Evolutionary conservation across 2,113 vertebrate species (phyloP).

Genomic region (Dromas ardeola): DNA sequence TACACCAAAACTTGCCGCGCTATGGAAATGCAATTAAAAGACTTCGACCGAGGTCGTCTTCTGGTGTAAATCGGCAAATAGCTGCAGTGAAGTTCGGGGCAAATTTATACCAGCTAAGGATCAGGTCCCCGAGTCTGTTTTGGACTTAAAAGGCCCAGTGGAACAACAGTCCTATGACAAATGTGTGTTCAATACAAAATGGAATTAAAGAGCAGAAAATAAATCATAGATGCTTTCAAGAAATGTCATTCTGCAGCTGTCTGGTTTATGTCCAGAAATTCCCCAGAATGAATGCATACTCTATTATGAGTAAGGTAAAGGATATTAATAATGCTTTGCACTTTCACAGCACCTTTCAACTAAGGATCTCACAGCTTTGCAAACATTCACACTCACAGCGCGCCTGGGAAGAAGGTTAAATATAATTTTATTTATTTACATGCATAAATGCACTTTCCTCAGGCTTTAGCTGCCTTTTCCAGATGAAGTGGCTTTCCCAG

Average conservation of each 20-base stretch:
- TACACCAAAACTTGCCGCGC: background rate
- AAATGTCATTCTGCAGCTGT: slow-evolving; percentile 63
- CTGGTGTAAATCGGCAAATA: slow-evolving; percentile 40
- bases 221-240: slow-evolving; percentile 72
- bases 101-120: background rate
- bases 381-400: background rate
- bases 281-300: slow-evolving; percentile 34
- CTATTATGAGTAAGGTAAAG: slow-evolving; percentile 50
- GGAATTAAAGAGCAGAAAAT: slow-evolving; percentile 66
- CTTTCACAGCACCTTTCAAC: slow-evolving; percentile 62
- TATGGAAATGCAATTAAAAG: slow-evolving; percentile 29
- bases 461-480: background rate
- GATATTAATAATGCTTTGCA: slow-evolving; percentile 67
- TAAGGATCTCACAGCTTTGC: slow-evolving; percentile 64
- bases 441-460: background rate
- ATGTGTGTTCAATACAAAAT: slow-evolving; percentile 62
- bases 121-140: slow-evolving; percentile 22
- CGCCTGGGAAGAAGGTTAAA: slow-evolving; percentile 23
- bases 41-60: background rate
- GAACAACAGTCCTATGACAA: slow-evolving; percentile 43
- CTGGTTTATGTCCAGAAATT: slow-evolving; percentile 68
- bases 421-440: slow-evolving; percentile 17
- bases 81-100: background rate
- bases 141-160: slow-evolving; percentile 22
- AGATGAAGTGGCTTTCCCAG: background rate